Conservation (phyloP, 1,140 invertebrate species). For the Drosophila sturtevanti region DNA sequence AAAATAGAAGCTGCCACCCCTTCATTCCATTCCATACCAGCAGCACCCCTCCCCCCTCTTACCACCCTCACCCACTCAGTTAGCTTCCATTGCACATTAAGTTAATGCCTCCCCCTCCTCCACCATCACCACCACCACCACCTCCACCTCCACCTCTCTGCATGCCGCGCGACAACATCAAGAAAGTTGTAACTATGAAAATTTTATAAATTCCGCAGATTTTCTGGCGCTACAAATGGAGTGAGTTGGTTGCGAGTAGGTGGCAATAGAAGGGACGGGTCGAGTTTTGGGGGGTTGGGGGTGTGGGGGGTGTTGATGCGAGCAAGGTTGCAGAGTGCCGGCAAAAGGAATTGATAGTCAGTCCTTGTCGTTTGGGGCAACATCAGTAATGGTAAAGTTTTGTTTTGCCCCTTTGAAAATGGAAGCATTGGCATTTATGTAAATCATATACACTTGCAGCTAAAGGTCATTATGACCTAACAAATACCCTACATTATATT, state of each 20-base stretch:
- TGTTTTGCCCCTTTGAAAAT: slow-evolving; percentile 43
- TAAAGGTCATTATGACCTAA: background rate
- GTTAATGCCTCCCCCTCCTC: slow-evolving; percentile 28
- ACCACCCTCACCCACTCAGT: background rate
- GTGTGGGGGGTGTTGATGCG: no score
- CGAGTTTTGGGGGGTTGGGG: background rate
- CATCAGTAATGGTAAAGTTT: background rate
- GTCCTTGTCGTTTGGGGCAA: slow-evolving; percentile 40
- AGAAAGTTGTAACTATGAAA: slow-evolving; percentile 82
- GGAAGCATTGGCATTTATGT: slow-evolving; percentile 51
- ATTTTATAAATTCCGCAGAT: slow-evolving; percentile 82
- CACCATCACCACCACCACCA: background rate
- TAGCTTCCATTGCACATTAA: slow-evolving; percentile 59
- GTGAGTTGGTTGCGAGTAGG: background rate
- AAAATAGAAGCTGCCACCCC: slow-evolving; percentile 47
- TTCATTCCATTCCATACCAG: background rate
- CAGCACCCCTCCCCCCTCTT: background rate
- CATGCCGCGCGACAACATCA: slow-evolving; percentile 41
- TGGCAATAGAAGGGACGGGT: slow-evolving; percentile 17
- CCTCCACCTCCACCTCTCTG: background rate
- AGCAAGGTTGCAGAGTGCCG: background rate
- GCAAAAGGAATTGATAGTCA: slow-evolving; percentile 25
- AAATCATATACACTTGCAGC: background rate
- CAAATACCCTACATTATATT: no score
- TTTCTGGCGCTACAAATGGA: slow-evolving; percentile 72